A percentile compares a stretch with the other conserved stretches of the same genome.
phyloP scores from a whole-genome alignment of 2,888 invertebrate species.

The Diarsia mendica region DNA sequence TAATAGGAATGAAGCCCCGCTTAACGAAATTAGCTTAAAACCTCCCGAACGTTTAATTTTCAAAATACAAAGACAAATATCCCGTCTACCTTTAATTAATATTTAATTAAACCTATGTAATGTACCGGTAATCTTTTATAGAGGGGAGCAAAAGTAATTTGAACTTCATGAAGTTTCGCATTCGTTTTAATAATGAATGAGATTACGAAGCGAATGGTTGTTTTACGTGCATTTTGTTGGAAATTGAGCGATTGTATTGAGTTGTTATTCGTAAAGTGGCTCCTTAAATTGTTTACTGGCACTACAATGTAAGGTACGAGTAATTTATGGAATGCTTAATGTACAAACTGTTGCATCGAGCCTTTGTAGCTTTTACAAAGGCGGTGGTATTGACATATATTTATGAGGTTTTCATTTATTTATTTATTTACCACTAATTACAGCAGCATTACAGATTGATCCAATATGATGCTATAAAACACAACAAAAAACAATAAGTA shows the following conservation, averaged over 20 bases:
- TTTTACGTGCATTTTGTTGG: constrained; percentile 14
- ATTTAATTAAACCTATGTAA: constrained; percentile 48
- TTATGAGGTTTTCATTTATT: too few relatives aligned
- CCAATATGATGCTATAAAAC: too few relatives aligned
- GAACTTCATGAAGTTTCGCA: constrained; percentile 27
- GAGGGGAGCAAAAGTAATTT: constrained; percentile 38
- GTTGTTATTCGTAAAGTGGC: not conserved
- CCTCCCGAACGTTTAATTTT: constrained; percentile 42
- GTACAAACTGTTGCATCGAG: not conserved
- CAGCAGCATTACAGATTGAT: too few relatives aligned
- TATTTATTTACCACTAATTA: too few relatives aligned
- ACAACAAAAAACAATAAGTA: too few relatives aligned
- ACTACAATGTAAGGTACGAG: not conserved
- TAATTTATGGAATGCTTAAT: constrained; percentile 38
- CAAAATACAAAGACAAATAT: constrained; percentile 45
- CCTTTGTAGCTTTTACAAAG: constrained; percentile 1
- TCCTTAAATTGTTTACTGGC: not conserved
- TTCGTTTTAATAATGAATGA: constrained; percentile 40
- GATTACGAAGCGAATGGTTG: constrained; percentile 4
- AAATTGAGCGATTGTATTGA: constrained; percentile 1
- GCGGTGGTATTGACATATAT: not conserved
- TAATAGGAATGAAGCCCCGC: constrained; percentile 55
- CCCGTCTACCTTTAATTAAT: constrained; percentile 56
- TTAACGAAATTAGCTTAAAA: constrained; percentile 53
- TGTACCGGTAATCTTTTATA: constrained; percentile 40